Conservation (phyloP, 1,140 invertebrate species). For the Drosophila equinoxialis region DNA sequence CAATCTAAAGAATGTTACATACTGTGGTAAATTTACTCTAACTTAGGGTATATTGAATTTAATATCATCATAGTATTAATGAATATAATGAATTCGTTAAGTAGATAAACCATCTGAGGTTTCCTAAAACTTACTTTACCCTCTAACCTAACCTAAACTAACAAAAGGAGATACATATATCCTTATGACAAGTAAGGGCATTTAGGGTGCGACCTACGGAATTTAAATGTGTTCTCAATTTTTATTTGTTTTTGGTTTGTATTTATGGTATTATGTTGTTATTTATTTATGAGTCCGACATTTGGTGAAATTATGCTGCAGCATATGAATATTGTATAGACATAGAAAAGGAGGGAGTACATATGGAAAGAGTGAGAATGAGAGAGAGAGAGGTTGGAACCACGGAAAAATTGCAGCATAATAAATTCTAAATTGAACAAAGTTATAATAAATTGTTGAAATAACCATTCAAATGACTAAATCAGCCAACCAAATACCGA, state of each 20-base stretch:
- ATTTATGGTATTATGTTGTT: slow-evolving; percentile 2
- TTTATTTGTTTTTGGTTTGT: background rate
- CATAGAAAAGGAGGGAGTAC: too few relatives aligned
- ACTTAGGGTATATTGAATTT: background rate
- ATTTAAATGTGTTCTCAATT: background rate
- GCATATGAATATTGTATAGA: slow-evolving; percentile 13
- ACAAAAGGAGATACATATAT: too few relatives aligned
- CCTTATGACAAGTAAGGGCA: background rate
- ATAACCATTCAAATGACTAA: too few relatives aligned
- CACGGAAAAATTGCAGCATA: background rate
- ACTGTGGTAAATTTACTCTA: background rate
- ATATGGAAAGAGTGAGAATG: background rate
- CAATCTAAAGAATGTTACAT: background rate
- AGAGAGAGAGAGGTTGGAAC: background rate
- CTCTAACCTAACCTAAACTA: too few relatives aligned
- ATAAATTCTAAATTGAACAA: background rate
- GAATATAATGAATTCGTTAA: too few relatives aligned
- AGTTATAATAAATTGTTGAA: background rate
- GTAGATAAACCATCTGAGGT: too few relatives aligned
- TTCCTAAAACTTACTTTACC: too few relatives aligned
- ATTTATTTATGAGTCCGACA: slow-evolving; percentile 11
- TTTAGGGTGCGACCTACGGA: background rate
- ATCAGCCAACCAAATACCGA: too few relatives aligned
- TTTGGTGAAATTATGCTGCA: slow-evolving; percentile 16
- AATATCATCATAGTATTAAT: too few relatives aligned